These are phyloP conservation scores for Odontothrips loti DNA, from an alignment of 2,888 invertebrate species.

Conservation along the genomic window DNA sequence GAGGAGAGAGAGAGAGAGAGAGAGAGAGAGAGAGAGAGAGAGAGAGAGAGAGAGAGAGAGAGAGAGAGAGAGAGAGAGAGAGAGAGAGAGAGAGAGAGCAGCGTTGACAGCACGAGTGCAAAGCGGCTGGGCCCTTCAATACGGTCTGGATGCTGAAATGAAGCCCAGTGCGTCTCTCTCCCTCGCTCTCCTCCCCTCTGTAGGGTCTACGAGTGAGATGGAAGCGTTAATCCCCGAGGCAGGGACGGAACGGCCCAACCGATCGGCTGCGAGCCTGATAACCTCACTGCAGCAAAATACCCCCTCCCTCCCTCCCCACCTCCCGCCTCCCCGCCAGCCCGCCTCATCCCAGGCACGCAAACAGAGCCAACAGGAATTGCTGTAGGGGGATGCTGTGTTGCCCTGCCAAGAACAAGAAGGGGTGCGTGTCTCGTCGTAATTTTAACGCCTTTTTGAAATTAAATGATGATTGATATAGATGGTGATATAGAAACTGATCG, in stretches of 20 bases:
- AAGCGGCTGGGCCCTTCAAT: conserved; percentile 17
- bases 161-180: conserved; percentile 12
- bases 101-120: conserved; percentile 12
- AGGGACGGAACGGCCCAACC: not conserved
- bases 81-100: not conserved
- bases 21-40: not conserved
- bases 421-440: too few species aligned
- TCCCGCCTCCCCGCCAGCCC: not conserved
- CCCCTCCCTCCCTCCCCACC: not conserved
- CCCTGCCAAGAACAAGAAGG: too few species aligned
- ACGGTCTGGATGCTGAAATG: conserved; percentile 5
- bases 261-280: not conserved
- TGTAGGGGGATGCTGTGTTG: too few species aligned
- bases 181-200: not conserved
- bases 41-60: not conserved
- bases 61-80: not conserved
- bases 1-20: not conserved
- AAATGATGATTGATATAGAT: too few species aligned
- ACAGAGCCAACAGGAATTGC: too few species aligned
- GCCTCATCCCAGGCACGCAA: not conserved
- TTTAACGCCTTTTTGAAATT: too few species aligned
- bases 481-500: too few species aligned
- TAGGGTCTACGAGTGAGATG: not conserved
- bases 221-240: conserved; percentile 23
- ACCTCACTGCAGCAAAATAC: conserved; percentile 6